Conservation (phyloP, 2,113 vertebrate species). For the Dryoscopus gambensis region DNA sequence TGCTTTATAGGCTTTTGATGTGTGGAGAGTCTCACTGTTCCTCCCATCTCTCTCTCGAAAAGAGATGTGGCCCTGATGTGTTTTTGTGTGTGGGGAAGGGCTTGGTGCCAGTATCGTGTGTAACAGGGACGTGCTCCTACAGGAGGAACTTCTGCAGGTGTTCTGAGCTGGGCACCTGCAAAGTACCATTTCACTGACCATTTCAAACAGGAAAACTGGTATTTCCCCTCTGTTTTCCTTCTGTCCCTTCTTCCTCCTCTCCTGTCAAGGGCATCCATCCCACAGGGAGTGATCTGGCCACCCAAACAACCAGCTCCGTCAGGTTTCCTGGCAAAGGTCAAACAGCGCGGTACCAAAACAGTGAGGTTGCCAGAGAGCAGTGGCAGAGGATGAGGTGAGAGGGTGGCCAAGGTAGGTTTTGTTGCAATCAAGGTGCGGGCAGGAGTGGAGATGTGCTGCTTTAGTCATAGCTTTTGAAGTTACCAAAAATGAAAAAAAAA, state of each 20-base stretch:
- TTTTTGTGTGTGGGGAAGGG: neutral
- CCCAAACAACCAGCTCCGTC: neutral
- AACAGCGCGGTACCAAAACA: neutral
- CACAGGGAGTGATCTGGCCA: neutral
- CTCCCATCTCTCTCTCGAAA: neutral
- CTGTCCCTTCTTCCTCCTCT: conserved; percentile 34
- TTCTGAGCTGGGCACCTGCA: neutral
- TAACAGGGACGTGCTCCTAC: neutral
- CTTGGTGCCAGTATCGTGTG: neutral
- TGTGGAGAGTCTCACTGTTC: neutral
- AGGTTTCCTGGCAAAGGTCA: neutral
- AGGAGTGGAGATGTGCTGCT: conserved; percentile 57
- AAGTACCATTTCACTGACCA: neutral
- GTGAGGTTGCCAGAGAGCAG: conserved; percentile 5
- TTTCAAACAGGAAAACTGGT: conserved; percentile 7
- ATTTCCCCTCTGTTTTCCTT: neutral
- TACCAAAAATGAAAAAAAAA: conserved; percentile 65
- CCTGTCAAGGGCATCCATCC: neutral
- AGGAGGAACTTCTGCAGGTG: neutral
- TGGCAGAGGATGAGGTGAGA: neutral
- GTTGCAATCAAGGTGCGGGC: neutral
- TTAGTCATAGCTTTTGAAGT: conserved; percentile 68
- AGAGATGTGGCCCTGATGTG: neutral
- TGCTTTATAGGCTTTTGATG: neutral
- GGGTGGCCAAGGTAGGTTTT: conserved; percentile 37